Evolutionary conservation across 2,888 invertebrate species (phyloP).

Genomic region (Blastobasis adustella): DNA sequence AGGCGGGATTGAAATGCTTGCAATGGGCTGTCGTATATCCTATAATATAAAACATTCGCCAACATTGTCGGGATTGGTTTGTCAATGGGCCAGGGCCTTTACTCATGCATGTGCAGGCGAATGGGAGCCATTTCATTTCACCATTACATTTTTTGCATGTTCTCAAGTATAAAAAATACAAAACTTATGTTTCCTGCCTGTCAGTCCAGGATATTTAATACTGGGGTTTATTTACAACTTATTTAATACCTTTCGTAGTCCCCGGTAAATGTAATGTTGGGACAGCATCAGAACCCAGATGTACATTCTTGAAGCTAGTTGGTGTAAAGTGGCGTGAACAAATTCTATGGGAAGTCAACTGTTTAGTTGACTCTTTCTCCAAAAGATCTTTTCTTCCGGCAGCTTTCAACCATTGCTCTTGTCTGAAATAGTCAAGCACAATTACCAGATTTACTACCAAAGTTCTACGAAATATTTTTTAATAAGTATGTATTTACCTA

Average conservation of each 20-base stretch:
- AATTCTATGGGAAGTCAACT: slow-evolving; percentile 34
- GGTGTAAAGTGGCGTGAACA: slow-evolving; percentile 58
- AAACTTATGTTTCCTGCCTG: too few relatives aligned
- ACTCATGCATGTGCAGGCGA: too few relatives aligned
- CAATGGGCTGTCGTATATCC: too few relatives aligned
- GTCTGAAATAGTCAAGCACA: slow-evolving; percentile 22
- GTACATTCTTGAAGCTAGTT: slow-evolving; percentile 41
- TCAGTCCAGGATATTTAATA: too few relatives aligned
- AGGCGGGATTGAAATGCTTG: too few relatives aligned
- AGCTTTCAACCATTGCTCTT: slow-evolving; percentile 48
- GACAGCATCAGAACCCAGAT: slow-evolving; percentile 44
- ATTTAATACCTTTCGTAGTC: neutral
- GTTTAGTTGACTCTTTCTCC: slow-evolving; percentile 24
- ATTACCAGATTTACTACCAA: neutral
- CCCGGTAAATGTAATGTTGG: slow-evolving; percentile 47
- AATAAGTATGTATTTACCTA: slow-evolving; percentile 29
- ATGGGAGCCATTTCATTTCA: too few relatives aligned
- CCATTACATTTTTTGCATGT: too few relatives aligned
- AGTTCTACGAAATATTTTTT: neutral
- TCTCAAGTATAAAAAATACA: too few relatives aligned
- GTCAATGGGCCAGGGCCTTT: too few relatives aligned
- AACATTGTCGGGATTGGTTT: too few relatives aligned
- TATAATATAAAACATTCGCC: too few relatives aligned
- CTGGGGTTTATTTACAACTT: too few relatives aligned
- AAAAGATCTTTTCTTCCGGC: slow-evolving; percentile 45